Evolutionary conservation across 2,888 invertebrate species (phyloP).

Genomic region (Lepidonotus clava): DNA sequence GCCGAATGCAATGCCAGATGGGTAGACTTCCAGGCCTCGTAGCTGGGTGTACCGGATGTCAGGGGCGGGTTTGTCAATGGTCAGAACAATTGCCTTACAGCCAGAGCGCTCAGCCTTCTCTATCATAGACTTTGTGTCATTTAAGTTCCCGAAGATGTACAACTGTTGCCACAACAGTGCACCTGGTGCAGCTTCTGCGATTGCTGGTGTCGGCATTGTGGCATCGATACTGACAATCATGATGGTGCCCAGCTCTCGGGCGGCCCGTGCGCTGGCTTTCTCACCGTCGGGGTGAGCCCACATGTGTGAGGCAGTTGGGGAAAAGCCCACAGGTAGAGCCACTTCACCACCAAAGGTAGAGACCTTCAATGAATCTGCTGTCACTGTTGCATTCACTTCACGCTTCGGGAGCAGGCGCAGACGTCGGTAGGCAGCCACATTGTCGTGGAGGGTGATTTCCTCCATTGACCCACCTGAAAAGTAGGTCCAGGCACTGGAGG

Average conservation of each 20-base stretch:
- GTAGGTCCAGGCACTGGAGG: slow-evolving; percentile 7
- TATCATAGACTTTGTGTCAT: background rate
- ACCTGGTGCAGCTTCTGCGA: background rate
- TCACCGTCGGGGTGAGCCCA: background rate
- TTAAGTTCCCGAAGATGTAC: background rate
- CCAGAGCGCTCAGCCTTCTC: background rate
- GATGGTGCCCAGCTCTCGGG: background rate
- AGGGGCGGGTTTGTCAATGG: slow-evolving; percentile 4
- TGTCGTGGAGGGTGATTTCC: slow-evolving; percentile 4
- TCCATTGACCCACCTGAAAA: slow-evolving; percentile 4
- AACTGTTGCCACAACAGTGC: slow-evolving; percentile 19
- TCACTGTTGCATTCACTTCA: background rate
- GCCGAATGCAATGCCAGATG: background rate
- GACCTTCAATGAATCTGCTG: background rate
- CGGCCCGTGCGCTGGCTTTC: background rate
- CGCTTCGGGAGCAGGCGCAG: background rate
- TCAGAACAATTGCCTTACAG: slow-evolving; percentile 15
- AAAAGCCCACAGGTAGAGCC: background rate
- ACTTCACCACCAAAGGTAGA: background rate
- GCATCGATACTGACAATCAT: slow-evolving; percentile 34
- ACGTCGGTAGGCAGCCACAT: slow-evolving; percentile 25
- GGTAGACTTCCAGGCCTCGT: background rate
- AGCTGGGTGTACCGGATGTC: background rate
- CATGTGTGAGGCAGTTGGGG: background rate
- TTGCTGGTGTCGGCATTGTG: background rate